A percentile compares a stretch with the other conserved stretches of the same genome.
These are phyloP conservation scores for Glomeris maerens DNA, from an alignment of 1,140 invertebrate genomes.

Conservation along the genomic window DNA sequence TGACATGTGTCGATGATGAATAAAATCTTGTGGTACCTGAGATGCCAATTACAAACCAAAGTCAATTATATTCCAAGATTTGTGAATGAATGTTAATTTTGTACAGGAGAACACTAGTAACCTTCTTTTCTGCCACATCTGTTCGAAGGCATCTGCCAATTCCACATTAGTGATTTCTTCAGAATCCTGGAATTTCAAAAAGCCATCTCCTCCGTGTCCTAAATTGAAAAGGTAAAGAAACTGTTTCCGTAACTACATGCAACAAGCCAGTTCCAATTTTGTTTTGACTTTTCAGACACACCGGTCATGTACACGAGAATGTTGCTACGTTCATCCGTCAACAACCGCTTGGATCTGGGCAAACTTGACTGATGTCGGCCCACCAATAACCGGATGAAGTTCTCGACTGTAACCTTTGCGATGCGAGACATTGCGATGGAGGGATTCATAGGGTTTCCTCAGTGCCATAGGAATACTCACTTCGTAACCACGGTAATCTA, in stretches of 20 bases:
- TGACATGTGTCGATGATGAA: slow-evolving; percentile 99
- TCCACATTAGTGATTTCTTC: slow-evolving; percentile 99
- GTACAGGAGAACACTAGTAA: slow-evolving; percentile 25
- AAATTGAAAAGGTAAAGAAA: slow-evolving; percentile 31
- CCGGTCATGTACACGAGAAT: slow-evolving; percentile 83
- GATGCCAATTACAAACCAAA: slow-evolving; percentile 24
- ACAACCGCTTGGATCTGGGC: slow-evolving; percentile 82
- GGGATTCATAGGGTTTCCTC: too few relatives aligned
- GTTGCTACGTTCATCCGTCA: slow-evolving; percentile 95
- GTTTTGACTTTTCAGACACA: slow-evolving; percentile 19
- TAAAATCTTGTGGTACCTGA: slow-evolving; percentile 91
- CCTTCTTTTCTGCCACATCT: slow-evolving; percentile 98
- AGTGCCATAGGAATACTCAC: slow-evolving; percentile 33
- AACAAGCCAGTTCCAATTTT: neutral
- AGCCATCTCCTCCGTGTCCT: slow-evolving; percentile 97
- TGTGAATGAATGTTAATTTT: neutral
- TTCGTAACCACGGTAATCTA: slow-evolving; percentile 97
- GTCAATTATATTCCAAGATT: neutral
- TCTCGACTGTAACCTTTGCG: slow-evolving; percentile 81
- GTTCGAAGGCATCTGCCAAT: slow-evolving; percentile 93
- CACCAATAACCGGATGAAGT: slow-evolving; percentile 90
- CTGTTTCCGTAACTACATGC: neutral
- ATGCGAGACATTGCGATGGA: too few relatives aligned
- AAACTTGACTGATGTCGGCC: slow-evolving; percentile 78
- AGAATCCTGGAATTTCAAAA: slow-evolving; percentile 98